Evolutionary conservation across 2,113 vertebrate species (phyloP), one percentile per base, ranked within the genome.

Genomic region (Eulacestoma nigropectus): DNA sequence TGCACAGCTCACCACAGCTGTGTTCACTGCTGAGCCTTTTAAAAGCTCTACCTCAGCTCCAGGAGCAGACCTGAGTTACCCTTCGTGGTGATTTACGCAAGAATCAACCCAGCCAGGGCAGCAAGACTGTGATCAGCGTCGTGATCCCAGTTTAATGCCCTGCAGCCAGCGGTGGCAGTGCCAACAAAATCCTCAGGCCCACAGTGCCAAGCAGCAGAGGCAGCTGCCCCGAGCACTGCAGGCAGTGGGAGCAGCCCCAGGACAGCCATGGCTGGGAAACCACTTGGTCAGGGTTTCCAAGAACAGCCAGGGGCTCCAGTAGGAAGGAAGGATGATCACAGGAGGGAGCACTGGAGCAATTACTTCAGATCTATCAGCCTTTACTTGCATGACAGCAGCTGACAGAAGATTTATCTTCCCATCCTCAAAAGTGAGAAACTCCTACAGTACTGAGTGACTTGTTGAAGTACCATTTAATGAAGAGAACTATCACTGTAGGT

Each of bases 221-320:
- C 25, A 19, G 72, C 5, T 0, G 68, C 65, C 47, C 46, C 1
- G 8, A 64, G 56, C 41, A 6, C 59, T 47, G 64, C 0, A 0
- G 50, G 56, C 46, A 82, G 21, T 0, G 6, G 77, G 50, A 89
- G 33, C 52, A 75, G 81, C 67, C 90, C 70, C 41, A 41, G 6
- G 37, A 46, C 20, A 46, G 53, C 1, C 0, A 5, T 3, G 46
- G 33, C 1, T 13, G n/a, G 55, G n/a, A 49, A 85, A 46, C 19
- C 2, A 4, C 39, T 17, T 12, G 22, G 21, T 65, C 59, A n/a
- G 55, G 35, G 50, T 4, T 59, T 30, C 76, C 80, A 64, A 21
- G 57, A 64, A 64, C 63, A 74, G 47, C 13, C 69, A 22, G 39
- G 5, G 4, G 65, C 44, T 92, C 60, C 27, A 37, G 32, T 1